Evolutionary conservation across 2,888 invertebrate genomes (phyloP).

Genomic region (Hyppa rectilinea): DNA sequence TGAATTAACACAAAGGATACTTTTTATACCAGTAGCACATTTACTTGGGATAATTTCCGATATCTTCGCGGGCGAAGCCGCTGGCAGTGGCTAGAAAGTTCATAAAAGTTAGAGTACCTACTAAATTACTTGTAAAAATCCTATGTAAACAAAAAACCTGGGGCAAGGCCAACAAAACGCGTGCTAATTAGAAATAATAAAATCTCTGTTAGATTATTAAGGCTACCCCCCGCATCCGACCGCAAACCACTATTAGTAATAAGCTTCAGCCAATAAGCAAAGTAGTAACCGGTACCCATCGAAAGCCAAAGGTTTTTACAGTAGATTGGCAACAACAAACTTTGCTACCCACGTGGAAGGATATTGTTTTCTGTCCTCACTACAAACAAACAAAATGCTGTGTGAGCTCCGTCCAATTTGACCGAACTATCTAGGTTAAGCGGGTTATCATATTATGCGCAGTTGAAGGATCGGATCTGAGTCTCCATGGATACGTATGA

Average conservation of each 20-base stretch:
- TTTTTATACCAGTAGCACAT: no score
- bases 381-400: slow-evolving; percentile 12
- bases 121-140: neutral
- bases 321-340: neutral
- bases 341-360: neutral
- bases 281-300: neutral
- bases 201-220: neutral
- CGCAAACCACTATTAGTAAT: neutral
- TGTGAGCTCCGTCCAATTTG: slow-evolving; percentile 7
- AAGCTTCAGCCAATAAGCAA: neutral
- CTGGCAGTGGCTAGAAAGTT: no score
- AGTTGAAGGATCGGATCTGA: slow-evolving; percentile 30
- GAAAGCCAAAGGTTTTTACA: neutral
- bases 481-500: slow-evolving; percentile 21
- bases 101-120: neutral
- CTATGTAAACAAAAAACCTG: no score
- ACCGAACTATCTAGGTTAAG: slow-evolving; percentile 32
- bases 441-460: slow-evolving; percentile 38
- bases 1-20: no score
- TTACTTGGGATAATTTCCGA: no score
- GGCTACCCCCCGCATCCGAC: neutral
- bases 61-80: no score
- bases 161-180: neutral
- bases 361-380: slow-evolving; percentile 15
- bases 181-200: neutral